These are phyloP conservation scores for Drepana falcataria DNA, from an alignment of 2,888 invertebrate genomes.

Conservation along the genomic window DNA sequence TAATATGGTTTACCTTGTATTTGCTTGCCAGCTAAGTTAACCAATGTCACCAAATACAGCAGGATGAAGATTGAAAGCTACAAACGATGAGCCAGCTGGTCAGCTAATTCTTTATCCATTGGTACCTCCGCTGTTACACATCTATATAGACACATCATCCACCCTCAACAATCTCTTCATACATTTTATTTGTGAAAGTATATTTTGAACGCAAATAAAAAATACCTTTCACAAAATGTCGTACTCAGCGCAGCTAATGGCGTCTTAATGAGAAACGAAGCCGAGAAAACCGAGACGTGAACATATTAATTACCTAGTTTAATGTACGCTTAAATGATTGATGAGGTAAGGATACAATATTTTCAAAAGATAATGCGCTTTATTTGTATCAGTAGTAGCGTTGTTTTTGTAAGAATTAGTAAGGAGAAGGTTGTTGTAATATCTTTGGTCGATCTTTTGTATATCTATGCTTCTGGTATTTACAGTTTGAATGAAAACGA, in stretches of 20 bases:
- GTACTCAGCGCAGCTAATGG: slow-evolving; percentile 39
- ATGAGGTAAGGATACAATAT: slow-evolving; percentile 22
- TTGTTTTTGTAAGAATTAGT: neutral
- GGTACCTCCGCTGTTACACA: too few relatives aligned
- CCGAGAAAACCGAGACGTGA: slow-evolving; percentile 45
- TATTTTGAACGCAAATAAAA: slow-evolving; percentile 9
- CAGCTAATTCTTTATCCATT: too few relatives aligned
- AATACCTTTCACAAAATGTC: slow-evolving; percentile 25
- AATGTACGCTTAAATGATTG: slow-evolving; percentile 53
- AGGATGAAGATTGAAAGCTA: too few relatives aligned
- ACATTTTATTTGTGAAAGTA: slow-evolving; percentile 8
- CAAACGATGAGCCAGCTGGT: too few relatives aligned
- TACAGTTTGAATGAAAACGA: too few relatives aligned
- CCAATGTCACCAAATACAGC: too few relatives aligned
- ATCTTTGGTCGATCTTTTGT: neutral
- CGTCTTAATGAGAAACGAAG: slow-evolving; percentile 60
- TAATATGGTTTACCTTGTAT: too few relatives aligned
- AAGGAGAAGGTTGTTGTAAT: neutral
- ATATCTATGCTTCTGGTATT: too few relatives aligned
- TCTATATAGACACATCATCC: too few relatives aligned
- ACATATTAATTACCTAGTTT: slow-evolving; percentile 68
- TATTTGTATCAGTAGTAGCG: neutral
- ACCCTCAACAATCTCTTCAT: too few relatives aligned
- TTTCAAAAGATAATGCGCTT: neutral
- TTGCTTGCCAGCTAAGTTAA: too few relatives aligned